Conservation (phyloP, 2,888 invertebrate species). For the Ypsolopha scabrella region DNA sequence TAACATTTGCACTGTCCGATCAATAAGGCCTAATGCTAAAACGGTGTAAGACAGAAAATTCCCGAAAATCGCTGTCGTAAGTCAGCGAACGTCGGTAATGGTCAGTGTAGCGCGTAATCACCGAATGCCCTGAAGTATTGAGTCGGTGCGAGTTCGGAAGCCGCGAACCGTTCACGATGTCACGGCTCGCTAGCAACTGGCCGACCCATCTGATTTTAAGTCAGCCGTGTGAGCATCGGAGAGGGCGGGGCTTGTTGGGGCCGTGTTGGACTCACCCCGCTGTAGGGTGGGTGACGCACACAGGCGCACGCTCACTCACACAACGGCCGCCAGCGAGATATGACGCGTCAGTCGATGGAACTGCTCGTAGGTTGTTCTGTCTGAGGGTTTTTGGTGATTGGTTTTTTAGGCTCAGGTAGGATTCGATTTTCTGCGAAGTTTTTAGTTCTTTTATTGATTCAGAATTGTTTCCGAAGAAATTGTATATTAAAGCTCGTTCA, state of each 20-base stretch:
- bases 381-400: constrained; percentile 2
- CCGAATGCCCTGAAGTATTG: constrained; percentile 57
- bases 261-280: constrained; percentile 28
- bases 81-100: constrained; percentile 28
- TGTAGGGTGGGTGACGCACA: constrained; percentile 44
- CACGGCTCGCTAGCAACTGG: constrained; percentile 69
- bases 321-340: constrained; percentile 29
- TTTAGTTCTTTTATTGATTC: background rate
- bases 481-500: too few relatives aligned
- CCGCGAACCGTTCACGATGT: constrained; percentile 66
- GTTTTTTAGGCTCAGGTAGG: background rate
- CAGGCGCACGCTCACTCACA: constrained; percentile 36
- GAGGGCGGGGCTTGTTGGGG: constrained; percentile 52
- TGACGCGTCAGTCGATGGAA: constrained; percentile 15
- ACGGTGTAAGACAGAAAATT: background rate
- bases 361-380: background rate
- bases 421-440: background rate
- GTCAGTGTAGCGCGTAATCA: constrained; percentile 62
- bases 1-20: constrained; percentile 2
- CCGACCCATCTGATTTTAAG: constrained; percentile 68
- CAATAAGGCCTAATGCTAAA: background rate
- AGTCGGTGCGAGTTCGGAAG: constrained; percentile 37
- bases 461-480: too few relatives aligned
- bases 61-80: constrained; percentile 10
- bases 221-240: constrained; percentile 67